Conservation (phyloP, 2,113 vertebrate species). For the Perognathus longimembris region DNA sequence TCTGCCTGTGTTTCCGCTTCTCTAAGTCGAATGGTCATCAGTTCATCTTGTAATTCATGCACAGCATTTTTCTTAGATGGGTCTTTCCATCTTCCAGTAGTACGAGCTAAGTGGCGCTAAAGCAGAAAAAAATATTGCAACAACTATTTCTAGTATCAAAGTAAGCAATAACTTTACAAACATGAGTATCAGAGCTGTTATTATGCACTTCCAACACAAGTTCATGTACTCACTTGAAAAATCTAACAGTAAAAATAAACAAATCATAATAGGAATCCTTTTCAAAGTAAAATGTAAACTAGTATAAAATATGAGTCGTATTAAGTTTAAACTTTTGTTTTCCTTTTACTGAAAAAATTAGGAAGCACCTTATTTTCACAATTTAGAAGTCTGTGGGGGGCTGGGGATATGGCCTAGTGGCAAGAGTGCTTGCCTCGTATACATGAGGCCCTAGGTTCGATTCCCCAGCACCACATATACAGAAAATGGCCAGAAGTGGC, state of each 20-base stretch:
- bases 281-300: too few relatives aligned
- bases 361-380: not conserved
- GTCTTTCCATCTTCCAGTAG: slow-evolving; percentile 96
- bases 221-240: slow-evolving; percentile 49
- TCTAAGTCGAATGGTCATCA: slow-evolving; percentile 95
- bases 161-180: slow-evolving; percentile 31
- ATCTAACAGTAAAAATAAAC: not conserved
- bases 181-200: not conserved
- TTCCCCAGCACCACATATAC: too few relatives aligned
- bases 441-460: too few relatives aligned
- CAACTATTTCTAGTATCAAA: not conserved
- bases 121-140: slow-evolving; percentile 58
- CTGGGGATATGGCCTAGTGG: too few relatives aligned
- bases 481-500: too few relatives aligned
- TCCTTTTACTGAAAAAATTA: not conserved
- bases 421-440: too few relatives aligned
- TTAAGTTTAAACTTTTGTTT: too few relatives aligned
- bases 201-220: not conserved
- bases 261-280: too few relatives aligned
- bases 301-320: too few relatives aligned
- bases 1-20: slow-evolving; percentile 98
- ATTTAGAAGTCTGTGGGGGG: too few relatives aligned
- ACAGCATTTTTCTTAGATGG: slow-evolving; percentile 92
- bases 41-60: slow-evolving; percentile 96
- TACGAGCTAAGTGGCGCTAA: slow-evolving; percentile 96